Evolutionary conservation across 2,113 vertebrate species (phyloP).

Genomic region (Nothoprocta pentlandii): DNA sequence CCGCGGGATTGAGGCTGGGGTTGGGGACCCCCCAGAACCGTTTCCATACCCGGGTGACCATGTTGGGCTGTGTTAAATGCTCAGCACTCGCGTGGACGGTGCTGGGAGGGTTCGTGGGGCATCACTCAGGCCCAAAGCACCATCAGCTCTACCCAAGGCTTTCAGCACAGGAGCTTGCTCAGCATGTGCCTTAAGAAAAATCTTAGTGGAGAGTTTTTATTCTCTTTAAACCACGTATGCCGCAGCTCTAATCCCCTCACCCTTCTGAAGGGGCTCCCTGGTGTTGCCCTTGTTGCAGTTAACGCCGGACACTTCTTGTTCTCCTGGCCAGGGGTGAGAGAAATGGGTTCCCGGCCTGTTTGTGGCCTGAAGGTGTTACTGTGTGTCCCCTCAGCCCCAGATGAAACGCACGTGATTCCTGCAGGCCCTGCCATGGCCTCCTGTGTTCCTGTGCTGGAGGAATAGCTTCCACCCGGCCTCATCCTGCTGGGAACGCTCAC

Average conservation of each 20-base stretch:
- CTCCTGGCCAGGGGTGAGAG: background rate
- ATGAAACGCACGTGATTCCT: rapidly evolving
- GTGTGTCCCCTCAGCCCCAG: background rate
- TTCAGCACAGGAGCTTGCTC: background rate
- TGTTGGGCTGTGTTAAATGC: background rate
- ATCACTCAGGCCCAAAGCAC: background rate
- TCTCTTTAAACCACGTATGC: background rate
- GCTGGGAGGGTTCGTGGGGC: background rate
- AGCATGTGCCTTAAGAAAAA: background rate
- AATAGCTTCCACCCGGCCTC: background rate
- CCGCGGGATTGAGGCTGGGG: rapidly evolving
- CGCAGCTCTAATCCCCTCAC: background rate
- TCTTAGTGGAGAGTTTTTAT: background rate
- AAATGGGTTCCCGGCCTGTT: background rate
- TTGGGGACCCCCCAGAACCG: background rate
- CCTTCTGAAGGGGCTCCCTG: background rate
- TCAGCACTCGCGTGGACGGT: background rate
- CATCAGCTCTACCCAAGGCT: background rate
- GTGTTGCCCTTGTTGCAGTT: background rate
- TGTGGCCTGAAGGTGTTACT: background rate
- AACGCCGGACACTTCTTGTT: background rate
- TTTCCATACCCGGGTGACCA: background rate
- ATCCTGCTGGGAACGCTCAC: background rate
- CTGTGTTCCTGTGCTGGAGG: rapidly evolving
- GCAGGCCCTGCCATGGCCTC: background rate